Conservation (phyloP, 2,888 invertebrate species). For the Volucella inanis region DNA sequence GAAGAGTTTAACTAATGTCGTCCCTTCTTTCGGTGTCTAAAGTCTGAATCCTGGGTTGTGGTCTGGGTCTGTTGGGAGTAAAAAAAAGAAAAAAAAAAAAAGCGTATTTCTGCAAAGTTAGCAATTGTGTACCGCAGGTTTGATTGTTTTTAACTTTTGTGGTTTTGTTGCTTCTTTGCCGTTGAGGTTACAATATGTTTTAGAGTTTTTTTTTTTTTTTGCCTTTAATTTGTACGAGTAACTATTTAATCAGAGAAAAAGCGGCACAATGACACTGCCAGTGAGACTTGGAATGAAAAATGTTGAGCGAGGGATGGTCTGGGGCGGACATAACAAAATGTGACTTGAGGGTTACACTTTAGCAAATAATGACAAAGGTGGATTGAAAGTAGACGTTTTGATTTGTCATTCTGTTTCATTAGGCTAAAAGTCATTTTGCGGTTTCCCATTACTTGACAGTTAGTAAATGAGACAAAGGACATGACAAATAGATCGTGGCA, state of each 20-base stretch:
- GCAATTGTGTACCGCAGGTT: constrained; percentile 61
- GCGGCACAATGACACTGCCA: constrained; percentile 12
- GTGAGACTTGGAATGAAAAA: background rate
- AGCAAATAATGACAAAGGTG: too few relatives aligned
- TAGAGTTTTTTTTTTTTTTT: background rate
- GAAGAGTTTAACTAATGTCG: constrained; percentile 41
- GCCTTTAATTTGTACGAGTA: background rate
- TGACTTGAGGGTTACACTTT: constrained; percentile 18
- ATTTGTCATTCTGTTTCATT: constrained; percentile 52
- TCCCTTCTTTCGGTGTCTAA: constrained; percentile 46
- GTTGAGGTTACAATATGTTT: constrained; percentile 20
- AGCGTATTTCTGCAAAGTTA: constrained; percentile 50
- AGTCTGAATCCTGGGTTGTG: too few relatives aligned
- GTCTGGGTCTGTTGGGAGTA: too few relatives aligned
- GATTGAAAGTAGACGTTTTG: constrained; percentile 25
- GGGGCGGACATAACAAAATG: background rate
- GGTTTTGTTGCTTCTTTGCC: constrained; percentile 7
- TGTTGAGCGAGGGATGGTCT: background rate
- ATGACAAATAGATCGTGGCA: too few relatives aligned
- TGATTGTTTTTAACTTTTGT: constrained; percentile 61
- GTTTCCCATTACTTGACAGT: constrained; percentile 9
- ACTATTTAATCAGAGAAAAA: constrained; percentile 40
- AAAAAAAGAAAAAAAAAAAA: constrained; percentile 14
- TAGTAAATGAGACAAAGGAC: background rate
- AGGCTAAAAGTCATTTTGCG: constrained; percentile 23